Evolutionary conservation across 2,888 invertebrate genomes (phyloP).

Genomic region (Hemithea aestivaria): DNA sequence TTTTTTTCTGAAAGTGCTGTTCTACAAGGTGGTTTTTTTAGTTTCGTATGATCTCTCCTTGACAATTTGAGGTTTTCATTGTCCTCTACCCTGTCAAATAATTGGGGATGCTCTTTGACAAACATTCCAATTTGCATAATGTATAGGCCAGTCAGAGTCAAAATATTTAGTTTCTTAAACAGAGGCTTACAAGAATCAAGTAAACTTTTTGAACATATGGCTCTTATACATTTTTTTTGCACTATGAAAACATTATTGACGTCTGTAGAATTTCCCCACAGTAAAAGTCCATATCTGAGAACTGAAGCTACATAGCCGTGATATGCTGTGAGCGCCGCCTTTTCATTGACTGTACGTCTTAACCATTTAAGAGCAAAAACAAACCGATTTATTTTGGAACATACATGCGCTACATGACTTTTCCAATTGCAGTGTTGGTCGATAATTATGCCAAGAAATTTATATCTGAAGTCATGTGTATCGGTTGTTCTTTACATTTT

Average conservation of each 20-base stretch:
- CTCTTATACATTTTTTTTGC: conserved; percentile 2
- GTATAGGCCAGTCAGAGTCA: too few relatives aligned
- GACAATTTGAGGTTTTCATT: too few relatives aligned
- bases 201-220: neutral
- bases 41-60: too few relatives aligned
- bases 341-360: neutral
- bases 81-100: too few relatives aligned
- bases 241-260: neutral
- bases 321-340: neutral
- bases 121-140: too few relatives aligned
- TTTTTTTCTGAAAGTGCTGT: too few relatives aligned
- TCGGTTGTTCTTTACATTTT: neutral
- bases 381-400: neutral
- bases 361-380: neutral
- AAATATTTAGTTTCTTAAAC: too few relatives aligned
- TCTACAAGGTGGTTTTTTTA: too few relatives aligned
- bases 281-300: neutral
- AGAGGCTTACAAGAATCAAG: too few relatives aligned
- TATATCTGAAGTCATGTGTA: neutral
- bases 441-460: neutral
- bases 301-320: neutral
- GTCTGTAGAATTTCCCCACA: neutral
- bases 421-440: neutral
- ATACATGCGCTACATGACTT: neutral
- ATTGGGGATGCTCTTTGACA: too few relatives aligned